Evolutionary conservation across 2,113 vertebrate species (phyloP), one percentile per base, ranked within the genome.

Genomic region (Cebus imitator): DNA sequence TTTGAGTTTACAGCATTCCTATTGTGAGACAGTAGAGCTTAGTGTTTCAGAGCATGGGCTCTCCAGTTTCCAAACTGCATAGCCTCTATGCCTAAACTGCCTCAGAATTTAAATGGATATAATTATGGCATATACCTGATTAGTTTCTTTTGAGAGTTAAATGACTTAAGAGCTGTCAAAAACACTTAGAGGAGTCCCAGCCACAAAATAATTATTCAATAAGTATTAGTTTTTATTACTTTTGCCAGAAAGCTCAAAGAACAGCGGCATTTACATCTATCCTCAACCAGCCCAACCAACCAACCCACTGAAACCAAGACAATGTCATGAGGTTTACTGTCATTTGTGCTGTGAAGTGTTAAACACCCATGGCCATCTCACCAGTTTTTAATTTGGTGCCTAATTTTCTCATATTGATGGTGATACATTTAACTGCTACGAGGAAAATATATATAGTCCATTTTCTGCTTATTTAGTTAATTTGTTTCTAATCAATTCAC

Each of bases 401-500:
- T 93, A 61, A 87, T 81, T 91, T 92, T 91, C 70, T 91, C 13
- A 23, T 75, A 80, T 86, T 37, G 70, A 55, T 10, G 2, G 48
- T 93, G 52, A 66, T 35, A 55, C 16, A 91, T 18, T 87, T 89
- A 95, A 45, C 8, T 80, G 23, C 17, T 84, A 58, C n/a, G 20
- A 6, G 43, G 20, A 82, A 85, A 30, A 90, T 35, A 78, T 32
- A 84, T 12, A 3, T 32, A 70, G 52, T 73, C 30, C 43, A 66
- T 87, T 45, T 81, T 90, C 52, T 50, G 11, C 90, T 89, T 14
- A 2, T 85, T 86, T 78, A 79, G 75, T 88, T 92, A 90, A 83
- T 91, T 94, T 88, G 30, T n/a, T 90, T 92, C 66, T 90, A 52
- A 94, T 88, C 76, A 85, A 45, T 78, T 57, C 8, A 90, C 32